Evolutionary conservation across 2,113 vertebrate species (phyloP), one percentile per base, ranked within the genome.

Genomic region (Haemorhous mexicanus): DNA sequence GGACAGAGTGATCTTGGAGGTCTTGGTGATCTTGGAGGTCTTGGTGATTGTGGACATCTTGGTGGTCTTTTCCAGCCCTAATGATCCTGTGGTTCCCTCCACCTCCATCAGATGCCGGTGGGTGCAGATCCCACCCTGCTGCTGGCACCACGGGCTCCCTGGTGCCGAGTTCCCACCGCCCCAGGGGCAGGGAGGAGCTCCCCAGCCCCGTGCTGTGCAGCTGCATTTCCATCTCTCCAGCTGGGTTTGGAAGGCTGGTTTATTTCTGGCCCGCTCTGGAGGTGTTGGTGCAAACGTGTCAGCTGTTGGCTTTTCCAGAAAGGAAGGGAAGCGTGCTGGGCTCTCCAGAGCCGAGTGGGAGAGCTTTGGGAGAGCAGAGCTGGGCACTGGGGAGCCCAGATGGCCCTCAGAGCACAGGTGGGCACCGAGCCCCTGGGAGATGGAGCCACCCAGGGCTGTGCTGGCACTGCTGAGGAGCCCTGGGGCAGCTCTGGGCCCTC

Each of bases 231-330:
- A 69, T 68, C 39, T 19, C 79, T 93, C 76, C 90, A 64, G 79
- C 87, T 93, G 70, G 19, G 2, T 88, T 75, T 82, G 70, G 58
- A 76, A 92, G 82, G 39, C 88, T 82, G 85, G 18, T 85, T 96
- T 96, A 96, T 96, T 96, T 96, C 90, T 85, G 82, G 90, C 85
- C 92, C 28, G 11, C 50, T 92, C 81, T 88, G 96, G 96, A 92
- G 94, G 93, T 94, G 94, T 96, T 91, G 87, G 95, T 96, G 90
- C 52, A 93, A 94, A 90, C 63, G 80, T 66, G 70, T 87, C 85
- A 91, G 90, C 93, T 94, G 92, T 23, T 90, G 96, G 96, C 85
- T 96, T 78, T 87, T 87, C 82, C 87, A 92, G 92, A 64, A 27
- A 79, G 78, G 85, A 94, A 66, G 75, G 91, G 90, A 90, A 87